phyloP scores from a whole-genome alignment of 2,797 vertebrate genomes.

The Sardinella longiceps region DNA sequence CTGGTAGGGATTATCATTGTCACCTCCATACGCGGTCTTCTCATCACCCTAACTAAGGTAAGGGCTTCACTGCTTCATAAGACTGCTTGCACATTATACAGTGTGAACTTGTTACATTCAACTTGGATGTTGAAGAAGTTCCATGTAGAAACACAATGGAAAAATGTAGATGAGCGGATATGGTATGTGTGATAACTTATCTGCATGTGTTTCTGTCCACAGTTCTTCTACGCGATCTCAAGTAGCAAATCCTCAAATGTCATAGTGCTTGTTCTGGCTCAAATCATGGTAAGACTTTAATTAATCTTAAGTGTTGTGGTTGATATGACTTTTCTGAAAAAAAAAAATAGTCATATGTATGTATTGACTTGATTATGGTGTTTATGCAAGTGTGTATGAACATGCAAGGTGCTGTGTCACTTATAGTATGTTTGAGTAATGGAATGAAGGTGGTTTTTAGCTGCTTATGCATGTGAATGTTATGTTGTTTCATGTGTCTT shows the following conservation, averaged over 20 bases:
- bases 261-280: constrained; percentile 95
- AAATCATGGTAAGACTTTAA: constrained; percentile 88
- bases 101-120: not conserved
- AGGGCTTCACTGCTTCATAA: constrained; percentile 43
- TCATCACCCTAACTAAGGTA: constrained; percentile 99
- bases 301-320: not conserved
- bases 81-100: not conserved
- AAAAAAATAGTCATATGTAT: no score
- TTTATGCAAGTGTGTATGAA: no score
- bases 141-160: not conserved
- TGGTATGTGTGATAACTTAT: not conserved
- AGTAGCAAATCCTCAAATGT: constrained; percentile 99
- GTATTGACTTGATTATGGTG: no score
- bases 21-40: constrained; percentile 93
- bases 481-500: no score
- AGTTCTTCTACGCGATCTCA: constrained; percentile 99
- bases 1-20: constrained; percentile 98
- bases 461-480: no score
- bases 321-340: not conserved
- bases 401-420: no score
- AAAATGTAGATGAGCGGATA: not conserved
- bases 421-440: no score
- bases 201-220: constrained; percentile 25
- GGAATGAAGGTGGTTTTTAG: no score
- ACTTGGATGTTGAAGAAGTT: not conserved